A percentile compares a stretch with the other conserved stretches of the same genome.
phyloP scores from a whole-genome alignment of 2,113 vertebrate species.

The Malurus elegans region DNA sequence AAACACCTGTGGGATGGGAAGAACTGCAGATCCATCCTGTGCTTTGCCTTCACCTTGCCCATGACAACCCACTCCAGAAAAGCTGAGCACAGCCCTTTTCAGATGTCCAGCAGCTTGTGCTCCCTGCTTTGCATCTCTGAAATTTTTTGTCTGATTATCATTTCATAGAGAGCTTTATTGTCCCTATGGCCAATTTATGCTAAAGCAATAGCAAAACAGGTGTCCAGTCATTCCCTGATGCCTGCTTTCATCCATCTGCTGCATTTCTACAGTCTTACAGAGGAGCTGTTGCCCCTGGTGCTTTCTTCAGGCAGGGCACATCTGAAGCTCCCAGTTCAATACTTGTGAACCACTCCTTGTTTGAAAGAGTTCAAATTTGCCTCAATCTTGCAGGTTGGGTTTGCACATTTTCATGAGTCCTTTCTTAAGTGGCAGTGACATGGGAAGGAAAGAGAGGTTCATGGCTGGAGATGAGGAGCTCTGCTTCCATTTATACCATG shows the following conservation, averaged over 20 bases:
- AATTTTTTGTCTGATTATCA: background rate
- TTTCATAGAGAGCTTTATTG: background rate
- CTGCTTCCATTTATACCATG: background rate
- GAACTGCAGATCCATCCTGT: background rate
- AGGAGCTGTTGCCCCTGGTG: background rate
- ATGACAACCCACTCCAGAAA: background rate
- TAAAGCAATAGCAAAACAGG: background rate
- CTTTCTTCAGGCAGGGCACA: background rate
- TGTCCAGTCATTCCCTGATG: background rate
- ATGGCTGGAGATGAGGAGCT: background rate
- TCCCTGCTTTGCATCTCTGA: background rate
- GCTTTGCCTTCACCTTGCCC: background rate
- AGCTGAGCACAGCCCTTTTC: background rate
- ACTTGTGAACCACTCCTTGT: background rate
- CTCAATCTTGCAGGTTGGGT: background rate
- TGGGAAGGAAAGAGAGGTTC: background rate
- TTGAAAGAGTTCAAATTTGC: background rate
- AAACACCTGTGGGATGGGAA: background rate
- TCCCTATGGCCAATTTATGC: background rate
- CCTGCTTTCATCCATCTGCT: background rate
- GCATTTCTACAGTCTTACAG: background rate
- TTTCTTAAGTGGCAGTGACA: background rate
- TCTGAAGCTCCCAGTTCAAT: background rate
- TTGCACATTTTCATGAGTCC: background rate
- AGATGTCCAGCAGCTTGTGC: background rate